Conservation (phyloP, 1,140 invertebrate species). For the Ctenoplectra terminalis region DNA sequence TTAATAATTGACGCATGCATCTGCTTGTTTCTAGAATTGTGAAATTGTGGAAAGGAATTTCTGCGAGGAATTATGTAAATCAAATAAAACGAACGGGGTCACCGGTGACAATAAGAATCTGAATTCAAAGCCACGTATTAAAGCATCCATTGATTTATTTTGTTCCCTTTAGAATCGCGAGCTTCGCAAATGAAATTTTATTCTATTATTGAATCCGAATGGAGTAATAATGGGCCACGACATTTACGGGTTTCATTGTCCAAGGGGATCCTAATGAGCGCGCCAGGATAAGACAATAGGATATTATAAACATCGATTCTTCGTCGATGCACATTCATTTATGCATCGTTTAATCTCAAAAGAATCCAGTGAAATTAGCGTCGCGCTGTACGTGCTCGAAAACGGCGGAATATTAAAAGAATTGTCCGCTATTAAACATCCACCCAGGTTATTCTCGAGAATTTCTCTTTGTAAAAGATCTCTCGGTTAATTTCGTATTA, state of each 20-base stretch:
- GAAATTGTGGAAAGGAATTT: neutral
- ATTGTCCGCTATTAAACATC: neutral
- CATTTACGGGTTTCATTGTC: conserved; percentile 10
- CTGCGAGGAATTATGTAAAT: conserved; percentile 17
- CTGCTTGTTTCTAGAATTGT: neutral
- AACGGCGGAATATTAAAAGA: neutral
- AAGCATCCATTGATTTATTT: conserved; percentile 35
- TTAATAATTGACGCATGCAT: neutral
- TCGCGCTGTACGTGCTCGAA: neutral
- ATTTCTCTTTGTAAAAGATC: too few relatives aligned
- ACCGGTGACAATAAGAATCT: conserved; percentile 33
- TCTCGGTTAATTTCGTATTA: too few relatives aligned
- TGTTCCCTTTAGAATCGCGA: conserved; percentile 14
- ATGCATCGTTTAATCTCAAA: conserved; percentile 39
- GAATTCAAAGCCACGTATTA: conserved; percentile 20
- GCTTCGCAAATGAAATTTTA: conserved; percentile 27
- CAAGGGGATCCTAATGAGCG: neutral
- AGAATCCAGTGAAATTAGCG: conserved; percentile 16
- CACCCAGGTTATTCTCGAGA: too few relatives aligned
- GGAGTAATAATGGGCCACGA: conserved; percentile 18
- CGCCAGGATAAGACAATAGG: conserved; percentile 26
- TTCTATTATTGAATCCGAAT: conserved; percentile 10
- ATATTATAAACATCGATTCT: conserved; percentile 39
- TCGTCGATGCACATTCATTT: conserved; percentile 30
- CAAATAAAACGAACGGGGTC: conserved; percentile 25